A percentile compares a stretch with the other conserved stretches of the same genome.
These are phyloP conservation scores for Bergia puertoricense DNA, from an alignment of 92 coral and sea anemone genomes.

Conservation along the genomic window DNA sequence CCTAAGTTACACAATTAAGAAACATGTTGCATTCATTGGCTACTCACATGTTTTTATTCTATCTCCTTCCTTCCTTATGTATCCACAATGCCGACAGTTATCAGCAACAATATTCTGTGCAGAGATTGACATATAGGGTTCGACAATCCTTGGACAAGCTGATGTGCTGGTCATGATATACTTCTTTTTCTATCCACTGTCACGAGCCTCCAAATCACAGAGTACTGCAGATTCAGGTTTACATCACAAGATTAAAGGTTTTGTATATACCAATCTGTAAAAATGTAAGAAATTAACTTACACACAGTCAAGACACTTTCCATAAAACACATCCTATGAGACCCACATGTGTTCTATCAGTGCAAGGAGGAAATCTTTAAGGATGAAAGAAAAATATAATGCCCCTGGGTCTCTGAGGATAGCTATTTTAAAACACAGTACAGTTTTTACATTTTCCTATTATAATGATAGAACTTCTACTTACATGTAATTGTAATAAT, in stretches of 20 bases:
- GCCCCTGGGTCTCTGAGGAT: too few species aligned
- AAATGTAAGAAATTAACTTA: background rate
- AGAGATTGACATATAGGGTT: conserved; percentile 85
- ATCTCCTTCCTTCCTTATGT: conserved; percentile 93
- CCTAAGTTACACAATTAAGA: background rate
- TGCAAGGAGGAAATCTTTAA: too few species aligned
- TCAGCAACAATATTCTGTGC: conserved; percentile 76
- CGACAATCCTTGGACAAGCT: conserved; percentile 49
- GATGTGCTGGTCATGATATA: background rate
- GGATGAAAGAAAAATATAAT: too few species aligned
- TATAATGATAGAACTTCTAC: too few species aligned
- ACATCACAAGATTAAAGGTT: background rate
- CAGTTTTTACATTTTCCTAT: too few species aligned
- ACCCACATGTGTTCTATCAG: too few species aligned
- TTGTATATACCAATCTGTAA: background rate
- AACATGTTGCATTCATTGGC: background rate
- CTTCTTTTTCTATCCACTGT: background rate
- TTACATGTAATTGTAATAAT: too few species aligned
- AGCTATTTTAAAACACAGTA: too few species aligned
- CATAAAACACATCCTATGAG: too few species aligned
- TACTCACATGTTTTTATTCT: conserved; percentile 78
- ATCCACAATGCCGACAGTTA: conserved; percentile 86
- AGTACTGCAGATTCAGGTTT: background rate
- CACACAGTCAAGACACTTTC: background rate
- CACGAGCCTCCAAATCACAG: background rate